Base-by-base conservation (phyloP, 2,888 invertebrate genomes). In the Chydorus sphaericus region DNA sequence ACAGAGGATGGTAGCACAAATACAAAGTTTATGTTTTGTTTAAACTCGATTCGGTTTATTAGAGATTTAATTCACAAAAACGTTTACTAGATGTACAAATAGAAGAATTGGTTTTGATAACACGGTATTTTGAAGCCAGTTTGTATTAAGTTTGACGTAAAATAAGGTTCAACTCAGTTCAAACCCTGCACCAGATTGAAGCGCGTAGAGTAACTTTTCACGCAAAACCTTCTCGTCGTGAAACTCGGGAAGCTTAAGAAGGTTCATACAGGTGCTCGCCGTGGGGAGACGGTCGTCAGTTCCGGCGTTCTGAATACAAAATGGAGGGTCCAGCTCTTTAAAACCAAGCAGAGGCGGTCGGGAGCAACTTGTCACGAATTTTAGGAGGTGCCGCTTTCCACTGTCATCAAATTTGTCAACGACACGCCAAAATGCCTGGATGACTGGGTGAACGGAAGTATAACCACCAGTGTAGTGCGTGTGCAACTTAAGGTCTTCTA, bases 311-410 rank as follows among this genome's bases (percentile, higher is more conserved):
- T 96, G 94, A 66, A 98, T 92, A 67, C 92, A 92, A 72, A 98
- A 94, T 2, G 91, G 85, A 11, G 98, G 97, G 71, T 90, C 87
- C 60, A 97, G 73, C 68, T 96, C 94, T 80, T 91, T 93, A 67
- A 98, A 98, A 2, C 98, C 98, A 38, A 98, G 74, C 28, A 99
- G 75, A 0, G 98, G 98, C 4, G 97, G 93, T 58, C 96, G 73
- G 0, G 97, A 97, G 68, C 97, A 97, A 68, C 94, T 93, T 2
- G 98, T 99, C 39, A 97, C 96, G 73, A 99, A 99, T 72, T 94
- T 94, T 8, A 98, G 75, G 54, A 98, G 73, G 66, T 88, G 85
- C 58, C 92, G 77, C 60, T 85, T 81, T 69, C 93, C 88, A 55
- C 78, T 75, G 69, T 91, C 90, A 54, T 80, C 81, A 68, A 97